Conservation (phyloP, 1,140 invertebrate genomes). For the Temnothorax nylanderi region DNA sequence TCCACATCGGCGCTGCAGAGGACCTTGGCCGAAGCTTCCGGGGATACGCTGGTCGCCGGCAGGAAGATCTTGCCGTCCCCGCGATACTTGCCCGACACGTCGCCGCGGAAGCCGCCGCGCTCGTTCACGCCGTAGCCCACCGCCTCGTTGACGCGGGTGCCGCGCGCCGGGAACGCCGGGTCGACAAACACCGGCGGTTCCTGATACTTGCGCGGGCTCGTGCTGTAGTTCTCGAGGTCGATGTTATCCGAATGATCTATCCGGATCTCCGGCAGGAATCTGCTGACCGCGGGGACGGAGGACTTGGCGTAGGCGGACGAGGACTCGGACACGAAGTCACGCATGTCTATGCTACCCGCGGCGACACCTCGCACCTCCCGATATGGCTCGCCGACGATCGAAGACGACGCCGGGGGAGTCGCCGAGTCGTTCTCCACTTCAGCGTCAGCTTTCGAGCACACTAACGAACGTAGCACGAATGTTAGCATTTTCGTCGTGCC, state of each 20-base stretch:
- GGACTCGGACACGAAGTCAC: constrained; percentile 79
- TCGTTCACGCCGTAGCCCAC: constrained; percentile 65
- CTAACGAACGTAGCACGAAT: constrained; percentile 59
- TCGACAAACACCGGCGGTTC: constrained; percentile 64
- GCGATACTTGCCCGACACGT: constrained; percentile 61
- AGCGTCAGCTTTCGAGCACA: constrained; percentile 77
- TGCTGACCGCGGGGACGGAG: constrained; percentile 64
- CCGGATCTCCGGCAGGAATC: constrained; percentile 79
- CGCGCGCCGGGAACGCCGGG: constrained; percentile 51
- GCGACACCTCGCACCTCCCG: constrained; percentile 79
- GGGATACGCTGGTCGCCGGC: constrained; percentile 40
- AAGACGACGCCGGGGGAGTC: constrained; percentile 53
- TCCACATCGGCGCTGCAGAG: constrained; percentile 82
- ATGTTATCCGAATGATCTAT: constrained; percentile 81
- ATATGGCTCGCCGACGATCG: constrained; percentile 73
- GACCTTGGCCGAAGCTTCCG: constrained; percentile 76
- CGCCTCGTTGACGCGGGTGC: constrained; percentile 16
- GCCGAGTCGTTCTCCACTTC: constrained; percentile 79
- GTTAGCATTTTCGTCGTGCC: neutral
- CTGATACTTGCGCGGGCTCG: constrained; percentile 83
- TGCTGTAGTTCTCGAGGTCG: constrained; percentile 81
- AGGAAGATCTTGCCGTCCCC: constrained; percentile 52
- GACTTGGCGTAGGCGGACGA: constrained; percentile 72
- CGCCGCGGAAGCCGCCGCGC: constrained; percentile 70
- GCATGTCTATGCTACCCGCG: constrained; percentile 80